Base-by-base conservation (phyloP, 2,888 invertebrate species). In the Andrena flavipes region DNA sequence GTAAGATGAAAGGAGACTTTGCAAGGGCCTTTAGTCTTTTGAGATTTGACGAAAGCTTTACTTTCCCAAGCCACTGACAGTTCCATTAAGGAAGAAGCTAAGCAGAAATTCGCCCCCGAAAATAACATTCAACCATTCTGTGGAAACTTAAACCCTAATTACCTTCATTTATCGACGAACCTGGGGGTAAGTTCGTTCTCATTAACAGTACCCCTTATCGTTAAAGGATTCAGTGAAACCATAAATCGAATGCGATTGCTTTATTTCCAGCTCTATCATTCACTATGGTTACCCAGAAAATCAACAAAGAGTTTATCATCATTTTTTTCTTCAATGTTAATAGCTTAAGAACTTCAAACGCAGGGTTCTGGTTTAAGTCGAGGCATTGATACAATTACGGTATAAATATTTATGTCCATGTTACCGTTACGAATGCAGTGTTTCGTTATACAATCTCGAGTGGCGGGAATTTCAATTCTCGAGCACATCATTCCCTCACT, bases 361-460 rank as follows among this genome's bases (percentile, higher is more conserved):
- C 13, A 16, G 2, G 1, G 7, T 10, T 42, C n/a, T 30, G 4
- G 3, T 13, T 42, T 33, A 2, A 13, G 1, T 23, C 33, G 2
- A 23, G 5, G 2, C n/a, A 48, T 35, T 20, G 48, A 54, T 48
- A 42, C 63, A 64, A 76, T 73, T 56, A 54, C 13, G 74, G 4
- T n/a, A 30, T 76, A 73, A 48, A 76, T 76, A 73, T 76, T 73
- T 78, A 78, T 63, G 54, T 33, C 8, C 30, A 10, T 16, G 26
- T 63, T 68, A 35, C 62, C 48, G 26, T 42, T 5, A 7, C 26
- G 10, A 10, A 56, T 13, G 48, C 26, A 5, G n/a, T n/a, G 63
- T 42, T 60, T 49, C 63, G 13, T 48, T 54, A 70, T 54, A 30
- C 33, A 30, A 4, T 10, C 42, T 30, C 26, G 10, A 56, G 60